Percentiles rank a stretch among this genome's conserved stretches.
Conservation (phyloP, 2,113 vertebrate genomes). For the Clupea harengus region DNA sequence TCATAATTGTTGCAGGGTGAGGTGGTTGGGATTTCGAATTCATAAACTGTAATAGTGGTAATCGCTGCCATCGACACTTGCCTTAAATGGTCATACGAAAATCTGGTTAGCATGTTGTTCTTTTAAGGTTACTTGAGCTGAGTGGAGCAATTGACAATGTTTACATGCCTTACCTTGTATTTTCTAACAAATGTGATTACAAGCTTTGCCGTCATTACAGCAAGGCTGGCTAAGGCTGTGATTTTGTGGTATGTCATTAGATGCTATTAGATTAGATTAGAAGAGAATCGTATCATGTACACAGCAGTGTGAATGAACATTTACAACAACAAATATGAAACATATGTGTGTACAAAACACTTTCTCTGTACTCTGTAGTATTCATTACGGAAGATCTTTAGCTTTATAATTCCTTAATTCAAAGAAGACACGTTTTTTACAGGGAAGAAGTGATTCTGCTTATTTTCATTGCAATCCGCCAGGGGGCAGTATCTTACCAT, state of each 20-base stretch:
- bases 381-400: too few species aligned
- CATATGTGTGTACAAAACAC: too few species aligned
- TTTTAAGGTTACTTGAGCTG: background rate
- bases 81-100: background rate
- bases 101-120: background rate
- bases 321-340: too few species aligned
- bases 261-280: too few species aligned
- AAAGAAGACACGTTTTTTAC: background rate
- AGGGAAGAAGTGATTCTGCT: background rate
- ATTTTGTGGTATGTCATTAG: background rate
- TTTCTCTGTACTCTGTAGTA: too few species aligned
- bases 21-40: background rate
- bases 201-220: background rate
- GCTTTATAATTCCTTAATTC: background rate
- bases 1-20: background rate
- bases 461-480: background rate
- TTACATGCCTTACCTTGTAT: background rate
- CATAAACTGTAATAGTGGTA: background rate
- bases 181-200: background rate
- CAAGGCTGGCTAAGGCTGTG: too few species aligned
- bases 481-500: background rate
- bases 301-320: too few species aligned
- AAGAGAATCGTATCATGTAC: too few species aligned
- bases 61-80: background rate
- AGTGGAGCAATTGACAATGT: background rate